Conservation (phyloP, 2,797 vertebrate genomes). For the Sebastes diploproa region DNA sequence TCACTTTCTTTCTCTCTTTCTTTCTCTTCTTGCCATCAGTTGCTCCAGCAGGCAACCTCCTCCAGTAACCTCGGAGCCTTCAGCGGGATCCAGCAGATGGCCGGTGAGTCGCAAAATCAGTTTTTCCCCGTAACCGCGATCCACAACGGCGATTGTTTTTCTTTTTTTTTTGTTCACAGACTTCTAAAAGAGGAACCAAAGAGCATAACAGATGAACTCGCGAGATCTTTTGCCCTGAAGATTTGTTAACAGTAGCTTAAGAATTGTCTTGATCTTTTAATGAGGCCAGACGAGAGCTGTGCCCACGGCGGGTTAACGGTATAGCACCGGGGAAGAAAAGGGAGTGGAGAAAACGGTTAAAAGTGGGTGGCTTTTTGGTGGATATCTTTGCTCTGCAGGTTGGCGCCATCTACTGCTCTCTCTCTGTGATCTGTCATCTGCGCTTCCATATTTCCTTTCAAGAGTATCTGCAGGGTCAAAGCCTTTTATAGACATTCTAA, state of each 20-base stretch:
- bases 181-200: constrained; percentile 68
- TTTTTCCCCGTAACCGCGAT: background rate
- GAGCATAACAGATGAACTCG: constrained; percentile 74
- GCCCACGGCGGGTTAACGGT: constrained; percentile 62
- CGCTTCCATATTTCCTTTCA: background rate
- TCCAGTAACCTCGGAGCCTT: constrained; percentile 94
- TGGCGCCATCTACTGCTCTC: constrained; percentile 73
- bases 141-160: constrained; percentile 42
- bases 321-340: constrained; percentile 36
- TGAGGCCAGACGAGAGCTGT: constrained; percentile 67
- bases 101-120: constrained; percentile 87
- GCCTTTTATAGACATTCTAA: background rate
- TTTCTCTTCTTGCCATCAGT: constrained; percentile 78
- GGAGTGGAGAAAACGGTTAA: constrained; percentile 16
- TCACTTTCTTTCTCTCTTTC: constrained; percentile 33
- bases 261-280: constrained; percentile 79
- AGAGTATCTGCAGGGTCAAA: constrained; percentile 10
- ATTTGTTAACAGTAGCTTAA: constrained; percentile 71
- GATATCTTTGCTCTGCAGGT: constrained; percentile 40
- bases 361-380: constrained; percentile 3
- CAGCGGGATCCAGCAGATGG: constrained; percentile 99
- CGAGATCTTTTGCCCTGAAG: constrained; percentile 67
- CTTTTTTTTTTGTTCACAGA: constrained; percentile 28
- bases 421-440: constrained; percentile 19
- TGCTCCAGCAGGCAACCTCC: constrained; percentile 96